Base-by-base conservation (phyloP, 2,797 vertebrate species). In the Mastacembelus armatus region DNA sequence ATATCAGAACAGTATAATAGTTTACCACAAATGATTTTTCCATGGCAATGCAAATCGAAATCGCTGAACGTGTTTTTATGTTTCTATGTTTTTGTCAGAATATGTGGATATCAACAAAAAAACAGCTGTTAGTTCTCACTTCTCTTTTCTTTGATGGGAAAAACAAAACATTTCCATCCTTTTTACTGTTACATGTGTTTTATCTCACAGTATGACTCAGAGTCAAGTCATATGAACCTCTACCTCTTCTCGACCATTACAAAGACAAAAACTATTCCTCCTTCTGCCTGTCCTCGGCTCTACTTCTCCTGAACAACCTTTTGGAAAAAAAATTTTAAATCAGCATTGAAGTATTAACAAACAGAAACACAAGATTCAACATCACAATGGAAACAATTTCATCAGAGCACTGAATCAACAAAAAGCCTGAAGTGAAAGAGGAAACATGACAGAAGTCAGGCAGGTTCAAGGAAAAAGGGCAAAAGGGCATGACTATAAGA, bases 331-430 rank as follows among this genome's bases (percentile, higher is more conserved):
- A 76, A 57, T 81, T 71, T 81, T 64, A 78, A 79, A 79, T 81
- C 68, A 30, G 42, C 21, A 1, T 85, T 91, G 66, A 85, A 91
- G 90, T 91, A 90, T 91, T 88, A 80, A 91, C 88, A 65, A 87
- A 75, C 15, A 36, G 58, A 81, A 85, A 81, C 61, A 78, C 77
- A 74, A 76, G 72, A 87, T 87, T 82, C 66, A 54, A 62, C 45
- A 70, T 88, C 71, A 40, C 80, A 78, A 84, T 86, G 86, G 87
- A 74, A 81, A 84, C 71, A 38, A 35, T 60, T 54, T 45, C 38
- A 74, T 66, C 68, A 75, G 38, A 71, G 73, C 60, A 9, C 50
- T 59, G 66, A 80, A 74, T 84, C 70, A 49, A 86, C 80, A 79
- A 85, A 80, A 61, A 80, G 66, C 45, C 9, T 0, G 10, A 27